These are phyloP conservation scores for Xiphophorus hellerii DNA, from an alignment of 2,113 vertebrate species.

Conservation along the genomic window DNA sequence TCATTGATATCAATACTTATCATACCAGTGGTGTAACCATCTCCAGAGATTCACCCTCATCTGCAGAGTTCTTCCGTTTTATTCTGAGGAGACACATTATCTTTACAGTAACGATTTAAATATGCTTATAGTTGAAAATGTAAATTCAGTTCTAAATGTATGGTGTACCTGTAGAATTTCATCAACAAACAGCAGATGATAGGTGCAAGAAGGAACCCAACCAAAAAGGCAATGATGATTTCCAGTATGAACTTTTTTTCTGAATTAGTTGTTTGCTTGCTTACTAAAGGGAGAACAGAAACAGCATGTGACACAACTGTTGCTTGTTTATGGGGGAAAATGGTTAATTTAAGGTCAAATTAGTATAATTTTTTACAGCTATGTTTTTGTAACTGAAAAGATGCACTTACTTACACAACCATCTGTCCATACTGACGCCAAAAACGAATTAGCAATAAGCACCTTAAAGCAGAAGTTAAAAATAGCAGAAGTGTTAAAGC, in stretches of 20 bases:
- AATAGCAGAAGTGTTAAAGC: not conserved
- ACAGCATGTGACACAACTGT: not conserved
- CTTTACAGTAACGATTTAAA: not conserved
- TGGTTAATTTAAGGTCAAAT: too few relatives aligned
- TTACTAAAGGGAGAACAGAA: not conserved
- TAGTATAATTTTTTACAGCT: too few relatives aligned
- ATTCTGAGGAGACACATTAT: not conserved
- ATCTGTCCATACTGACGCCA: too few relatives aligned
- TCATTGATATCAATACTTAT: not conserved
- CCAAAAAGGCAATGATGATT: constrained; percentile 34
- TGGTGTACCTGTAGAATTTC: constrained; percentile 40
- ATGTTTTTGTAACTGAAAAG: too few relatives aligned
- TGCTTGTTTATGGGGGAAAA: too few relatives aligned
- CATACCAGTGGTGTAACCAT: not conserved
- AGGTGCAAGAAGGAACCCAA: constrained; percentile 41
- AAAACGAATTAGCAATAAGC: not conserved
- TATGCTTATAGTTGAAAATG: not conserved
- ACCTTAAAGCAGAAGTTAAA: not conserved
- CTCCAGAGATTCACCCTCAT: not conserved
- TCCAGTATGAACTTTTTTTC: not conserved
- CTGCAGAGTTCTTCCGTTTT: not conserved
- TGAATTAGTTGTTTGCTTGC: not conserved
- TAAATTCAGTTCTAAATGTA: not conserved
- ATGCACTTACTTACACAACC: too few relatives aligned
- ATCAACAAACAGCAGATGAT: constrained; percentile 24